Percentiles rank a stretch among this genome's conserved stretches.
Evolutionary conservation across 2,113 vertebrate species (phyloP).

Genomic region (Rhodinocichla rosea): DNA sequence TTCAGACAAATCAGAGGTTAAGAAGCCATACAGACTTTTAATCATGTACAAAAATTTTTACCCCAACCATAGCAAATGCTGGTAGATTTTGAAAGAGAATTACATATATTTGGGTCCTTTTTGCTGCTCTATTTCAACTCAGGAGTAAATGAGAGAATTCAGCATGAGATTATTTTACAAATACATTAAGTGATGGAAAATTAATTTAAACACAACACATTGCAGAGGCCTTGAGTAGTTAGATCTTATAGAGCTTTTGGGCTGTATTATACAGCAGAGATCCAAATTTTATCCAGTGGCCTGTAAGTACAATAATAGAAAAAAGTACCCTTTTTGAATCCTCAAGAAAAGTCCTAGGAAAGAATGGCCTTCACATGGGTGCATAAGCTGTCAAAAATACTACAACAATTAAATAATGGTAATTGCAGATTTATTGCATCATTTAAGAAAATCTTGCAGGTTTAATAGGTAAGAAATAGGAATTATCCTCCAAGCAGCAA

Average conservation of each 20-base stretch:
- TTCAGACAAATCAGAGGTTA: background rate
- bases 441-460: background rate
- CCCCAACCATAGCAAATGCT: background rate
- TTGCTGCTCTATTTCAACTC: background rate
- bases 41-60: background rate
- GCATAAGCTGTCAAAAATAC: background rate
- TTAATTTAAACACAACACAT: background rate
- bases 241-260: background rate
- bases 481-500: background rate
- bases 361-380: background rate
- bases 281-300: background rate
- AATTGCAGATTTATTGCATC: conserved; percentile 31
- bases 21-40: background rate
- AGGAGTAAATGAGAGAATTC: background rate
- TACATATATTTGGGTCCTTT: background rate
- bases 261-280: background rate
- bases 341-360: background rate
- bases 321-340: background rate
- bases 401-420: background rate
- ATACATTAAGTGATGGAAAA: background rate
- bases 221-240: background rate
- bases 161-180: background rate
- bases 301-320: background rate
- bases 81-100: background rate
- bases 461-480: background rate